Evolutionary conservation across 2,888 invertebrate genomes (phyloP).

Genomic region (Yponomeuta cagnagella): DNA sequence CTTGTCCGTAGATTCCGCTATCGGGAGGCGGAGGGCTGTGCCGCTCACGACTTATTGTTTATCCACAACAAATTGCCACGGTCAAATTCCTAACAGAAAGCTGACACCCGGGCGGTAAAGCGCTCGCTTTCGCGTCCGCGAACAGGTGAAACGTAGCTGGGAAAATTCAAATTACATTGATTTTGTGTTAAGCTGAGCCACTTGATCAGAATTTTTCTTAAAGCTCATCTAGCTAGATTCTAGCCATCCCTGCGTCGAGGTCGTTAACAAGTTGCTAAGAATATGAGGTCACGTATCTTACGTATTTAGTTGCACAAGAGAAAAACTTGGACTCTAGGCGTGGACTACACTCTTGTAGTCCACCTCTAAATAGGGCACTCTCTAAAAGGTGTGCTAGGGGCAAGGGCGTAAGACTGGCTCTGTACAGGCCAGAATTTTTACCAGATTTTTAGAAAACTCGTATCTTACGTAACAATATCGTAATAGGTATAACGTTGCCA

Average conservation of each 20-base stretch:
- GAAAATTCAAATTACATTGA: constrained; percentile 1
- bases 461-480: too few relatives aligned
- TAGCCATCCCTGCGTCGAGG: background rate
- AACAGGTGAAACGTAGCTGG: background rate
- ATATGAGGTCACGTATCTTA: background rate
- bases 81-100: constrained; percentile 48
- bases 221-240: background rate
- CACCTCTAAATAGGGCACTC: too few relatives aligned
- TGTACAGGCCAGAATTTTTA: too few relatives aligned
- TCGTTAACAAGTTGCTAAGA: background rate
- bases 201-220: background rate
- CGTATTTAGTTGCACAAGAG: background rate
- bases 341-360: too few relatives aligned
- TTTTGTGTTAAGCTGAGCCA: background rate
- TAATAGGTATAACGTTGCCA: too few relatives aligned
- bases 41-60: constrained; percentile 68
- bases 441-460: too few relatives aligned
- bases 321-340: too few relatives aligned
- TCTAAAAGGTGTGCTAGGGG: too few relatives aligned
- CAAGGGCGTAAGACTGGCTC: too few relatives aligned
- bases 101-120: constrained; percentile 36
- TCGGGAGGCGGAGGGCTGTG: constrained; percentile 52
- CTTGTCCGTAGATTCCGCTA: constrained; percentile 53
- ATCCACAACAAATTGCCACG: constrained; percentile 61
- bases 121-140: constrained; percentile 2